Percentiles rank a stretch among this genome's conserved stretches.
Conservation (phyloP, 2,888 invertebrate genomes). For the Dynastes hyllus region DNA sequence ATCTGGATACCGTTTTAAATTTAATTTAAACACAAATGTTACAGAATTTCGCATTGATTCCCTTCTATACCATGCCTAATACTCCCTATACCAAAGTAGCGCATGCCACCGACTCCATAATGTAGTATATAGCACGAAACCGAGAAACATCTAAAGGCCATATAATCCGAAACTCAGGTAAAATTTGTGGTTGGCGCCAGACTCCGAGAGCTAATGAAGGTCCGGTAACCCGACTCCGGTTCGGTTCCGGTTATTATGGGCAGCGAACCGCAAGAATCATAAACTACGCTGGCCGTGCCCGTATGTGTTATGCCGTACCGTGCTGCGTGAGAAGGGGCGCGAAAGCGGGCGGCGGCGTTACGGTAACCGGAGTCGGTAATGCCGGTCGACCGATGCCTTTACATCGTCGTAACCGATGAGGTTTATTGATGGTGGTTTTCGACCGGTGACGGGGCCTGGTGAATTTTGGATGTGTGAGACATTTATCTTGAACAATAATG, state of each 20-base stretch:
- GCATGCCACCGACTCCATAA: neutral
- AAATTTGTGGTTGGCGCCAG: slow-evolving; percentile 63
- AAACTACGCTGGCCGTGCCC: slow-evolving; percentile 57
- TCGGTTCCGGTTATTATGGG: slow-evolving; percentile 67
- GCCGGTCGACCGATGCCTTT: slow-evolving; percentile 58
- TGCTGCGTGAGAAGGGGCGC: slow-evolving; percentile 60
- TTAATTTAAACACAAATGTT: no score
- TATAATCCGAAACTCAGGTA: slow-evolving; percentile 51
- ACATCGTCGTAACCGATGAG: slow-evolving; percentile 3
- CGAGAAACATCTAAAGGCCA: slow-evolving; percentile 30
- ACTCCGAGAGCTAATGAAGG: slow-evolving; percentile 64
- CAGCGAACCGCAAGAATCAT: slow-evolving; percentile 64
- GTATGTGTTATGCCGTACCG: neutral
- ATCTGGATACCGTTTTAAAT: no score
- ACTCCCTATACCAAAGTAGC: neutral
- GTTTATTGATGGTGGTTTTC: slow-evolving; percentile 27
- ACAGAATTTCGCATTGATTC: neutral
- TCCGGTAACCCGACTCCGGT: slow-evolving; percentile 62
- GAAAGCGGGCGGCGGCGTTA: slow-evolving; percentile 60
- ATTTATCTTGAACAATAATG: neutral
- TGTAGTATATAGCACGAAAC: slow-evolving; percentile 7
- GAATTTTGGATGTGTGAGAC: neutral
- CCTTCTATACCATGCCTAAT: neutral
- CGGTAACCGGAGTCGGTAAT: slow-evolving; percentile 61
- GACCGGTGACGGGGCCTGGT: neutral